Base-by-base conservation (phyloP, 2,888 invertebrate species). In the Schizotus pectinicornis region DNA sequence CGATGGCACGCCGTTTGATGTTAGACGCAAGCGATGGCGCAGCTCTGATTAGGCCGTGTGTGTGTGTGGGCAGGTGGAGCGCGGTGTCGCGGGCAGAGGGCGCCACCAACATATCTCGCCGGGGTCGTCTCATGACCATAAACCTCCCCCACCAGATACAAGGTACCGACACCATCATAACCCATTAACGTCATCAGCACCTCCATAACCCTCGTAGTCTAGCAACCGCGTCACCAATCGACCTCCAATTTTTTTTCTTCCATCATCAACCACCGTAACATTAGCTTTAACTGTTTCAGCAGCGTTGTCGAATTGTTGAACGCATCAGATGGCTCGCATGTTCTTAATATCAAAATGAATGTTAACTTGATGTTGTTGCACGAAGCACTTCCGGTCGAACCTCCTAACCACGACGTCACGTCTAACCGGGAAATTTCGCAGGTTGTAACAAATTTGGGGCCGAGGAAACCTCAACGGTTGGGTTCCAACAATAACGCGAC, bases 371-470 rank as follows among this genome's bases (percentile, higher is more conserved):
- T 47, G 46, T 7, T 53, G 33, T 46, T 41, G 47, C 48, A 31
- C 48, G 47, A 11, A 22, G 30, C 22, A 11, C 46, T 22, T 35
- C 11, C 41, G 22, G 37, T n/a, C n/a, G 9, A 6, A 6, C 6
- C 31, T n/a, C 14, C 13, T 9, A 1, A 8, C 7, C 11, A 0
- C 14, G 9, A 7, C 12, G 13, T 1, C 6, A 41, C 13, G 9
- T 22, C 3, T 41, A 22, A 22, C n/a, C 3, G 41, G 22, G 8
- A 31, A n/a, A 6, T 12, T 34, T 68, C 67, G 6, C 63, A 89
- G 89, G 89, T 89, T 87, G 85, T 89, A 86, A 88, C 88, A 63
- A 86, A 89, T 70, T 84, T 89, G 76, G 92, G 92, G 45, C 91
- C 92, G 62, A 86, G 88, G 60, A 92, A 92, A 78, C 92, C 92